Evolutionary conservation across 2,797 vertebrate genomes (phyloP).

Genomic region (Cygnus olor): DNA sequence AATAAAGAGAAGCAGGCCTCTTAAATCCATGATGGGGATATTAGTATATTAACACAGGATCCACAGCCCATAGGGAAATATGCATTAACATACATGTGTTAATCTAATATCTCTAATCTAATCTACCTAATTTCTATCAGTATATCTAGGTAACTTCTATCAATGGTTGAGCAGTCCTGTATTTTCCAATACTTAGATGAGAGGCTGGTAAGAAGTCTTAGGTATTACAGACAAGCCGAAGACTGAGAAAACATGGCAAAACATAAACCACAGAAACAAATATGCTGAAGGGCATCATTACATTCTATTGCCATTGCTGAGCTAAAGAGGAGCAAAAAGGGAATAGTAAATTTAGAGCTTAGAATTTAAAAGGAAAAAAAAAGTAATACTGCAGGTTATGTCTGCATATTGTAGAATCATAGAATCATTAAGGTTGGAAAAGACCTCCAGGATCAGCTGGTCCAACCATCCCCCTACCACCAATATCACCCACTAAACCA

Average conservation of each 20-base stretch:
- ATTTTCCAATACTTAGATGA: not conserved
- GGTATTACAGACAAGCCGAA: not conserved
- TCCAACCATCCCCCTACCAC: too few relatives aligned
- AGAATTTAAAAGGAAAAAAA: not conserved
- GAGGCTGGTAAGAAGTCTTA: not conserved
- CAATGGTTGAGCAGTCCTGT: not conserved
- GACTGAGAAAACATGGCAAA: not conserved
- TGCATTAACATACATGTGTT: not conserved
- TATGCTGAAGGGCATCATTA: not conserved
- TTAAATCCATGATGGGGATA: conserved; percentile 1
- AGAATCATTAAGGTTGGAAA: too few relatives aligned
- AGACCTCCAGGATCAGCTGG: too few relatives aligned
- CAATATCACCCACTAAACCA: too few relatives aligned
- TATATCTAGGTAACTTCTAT: not conserved
- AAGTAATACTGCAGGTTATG: not conserved
- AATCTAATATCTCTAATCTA: conserved; percentile 8
- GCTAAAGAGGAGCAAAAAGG: not conserved
- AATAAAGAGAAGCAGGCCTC: conserved; percentile 38
- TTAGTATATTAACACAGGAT: conserved; percentile 32
- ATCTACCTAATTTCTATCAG: not conserved
- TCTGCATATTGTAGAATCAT: not conserved
- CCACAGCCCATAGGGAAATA: not conserved
- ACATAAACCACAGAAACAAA: not conserved
- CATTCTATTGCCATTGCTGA: not conserved
- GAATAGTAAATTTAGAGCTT: not conserved